Evolutionary conservation across 2,888 invertebrate genomes (phyloP).

Genomic region (Dione juno): DNA sequence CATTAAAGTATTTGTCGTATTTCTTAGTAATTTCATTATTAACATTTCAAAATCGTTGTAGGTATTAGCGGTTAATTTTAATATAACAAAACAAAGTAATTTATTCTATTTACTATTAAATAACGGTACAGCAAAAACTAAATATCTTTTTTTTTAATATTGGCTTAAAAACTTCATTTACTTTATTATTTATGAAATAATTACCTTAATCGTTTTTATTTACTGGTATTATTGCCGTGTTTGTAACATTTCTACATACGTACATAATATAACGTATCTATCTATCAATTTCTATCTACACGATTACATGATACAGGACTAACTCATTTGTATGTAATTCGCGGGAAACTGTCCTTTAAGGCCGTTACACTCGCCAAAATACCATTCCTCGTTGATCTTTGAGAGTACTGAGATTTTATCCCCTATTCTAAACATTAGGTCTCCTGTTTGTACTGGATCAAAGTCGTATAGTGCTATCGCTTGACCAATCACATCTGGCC

Average conservation of each 20-base stretch:
- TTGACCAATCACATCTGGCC: conserved; percentile 61
- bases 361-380: conserved; percentile 88
- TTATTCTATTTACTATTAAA: not conserved
- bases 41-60: not conserved
- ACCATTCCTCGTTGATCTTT: conserved; percentile 90
- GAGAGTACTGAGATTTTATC: conserved; percentile 85
- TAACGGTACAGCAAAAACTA: conserved; percentile 1
- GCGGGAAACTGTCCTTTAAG: conserved; percentile 90
- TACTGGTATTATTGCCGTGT: conserved; percentile 1
- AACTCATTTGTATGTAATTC: conserved; percentile 87
- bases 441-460: conserved; percentile 82
- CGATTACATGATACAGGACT: conserved; percentile 51
- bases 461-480: conserved; percentile 89
- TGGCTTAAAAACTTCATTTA: not conserved
- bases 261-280: conserved; percentile 2
- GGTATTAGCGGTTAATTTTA: conserved; percentile 5
- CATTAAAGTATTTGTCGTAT: not conserved
- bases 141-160: conserved; percentile 5
- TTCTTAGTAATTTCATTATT: not conserved
- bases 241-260: not conserved
- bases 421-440: conserved; percentile 65
- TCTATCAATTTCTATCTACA: not conserved
- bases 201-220: not conserved
- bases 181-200: conserved; percentile 13
- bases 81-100: conserved; percentile 4